Evolutionary conservation across 1,140 invertebrate genomes (phyloP), one percentile per base, ranked within the genome.

Genomic region (Catajapyx aquilonaris): DNA sequence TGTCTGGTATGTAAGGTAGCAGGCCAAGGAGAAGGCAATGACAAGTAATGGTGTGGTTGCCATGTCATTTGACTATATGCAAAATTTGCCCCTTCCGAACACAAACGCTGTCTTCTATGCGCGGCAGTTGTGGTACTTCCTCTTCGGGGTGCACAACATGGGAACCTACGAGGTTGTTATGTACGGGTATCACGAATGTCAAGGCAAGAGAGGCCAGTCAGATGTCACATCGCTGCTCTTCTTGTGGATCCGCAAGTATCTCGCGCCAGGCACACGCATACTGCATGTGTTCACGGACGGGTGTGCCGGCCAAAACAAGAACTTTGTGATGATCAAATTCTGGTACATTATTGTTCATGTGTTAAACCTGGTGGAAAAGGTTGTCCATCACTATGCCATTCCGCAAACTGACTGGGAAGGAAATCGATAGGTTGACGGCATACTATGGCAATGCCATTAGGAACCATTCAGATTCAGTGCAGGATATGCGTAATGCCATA

Each of bases 61-160:
- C 21, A 20, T 38, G 13, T 4, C 31, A 34, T 38, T 38, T 16
- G 37, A 38, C 35, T 38, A 34, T 19, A 37, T 38, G 37, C 4
- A 38, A 38, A 38, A 37, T 20, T 19, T 38, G 10, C 31, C 31
- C 32, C 37, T 38, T 7, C 37, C 37, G 35, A 15, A 38, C 30
- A 32, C 23, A 32, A 31, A 20, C 3, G 33, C 4, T 7, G 23
- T 38, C 7, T 38, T 38, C 17, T 19, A 38, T 38, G n/a, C 13
- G 16, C 20, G 4, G 15, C 37, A 38, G 30, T 16, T 38, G 4
- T 38, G 37, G 32, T 31, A 33, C 16, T 38, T n/a, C 35, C 23
- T 38, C 16, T 38, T 38, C 23, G 37, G 37, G 31, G 20, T 38
- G n/a, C 37, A 38, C 35, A 31, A 37, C 35, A 3, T 37, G 16